These are phyloP conservation scores for Ischnura elegans DNA, from an alignment of 2,888 invertebrate genomes.

Conservation along the genomic window DNA sequence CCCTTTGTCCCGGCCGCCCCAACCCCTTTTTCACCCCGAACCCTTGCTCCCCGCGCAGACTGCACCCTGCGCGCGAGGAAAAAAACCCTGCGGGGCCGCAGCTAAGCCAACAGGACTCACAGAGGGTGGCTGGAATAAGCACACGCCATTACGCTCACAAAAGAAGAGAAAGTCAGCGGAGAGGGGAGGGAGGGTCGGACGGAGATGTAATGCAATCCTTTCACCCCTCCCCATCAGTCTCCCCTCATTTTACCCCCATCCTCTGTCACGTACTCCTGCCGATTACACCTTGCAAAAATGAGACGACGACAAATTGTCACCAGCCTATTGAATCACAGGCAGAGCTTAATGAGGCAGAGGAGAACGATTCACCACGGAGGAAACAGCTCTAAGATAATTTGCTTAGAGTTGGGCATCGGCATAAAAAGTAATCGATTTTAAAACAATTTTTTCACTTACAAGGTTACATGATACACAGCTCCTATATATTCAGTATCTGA, in stretches of 20 bases:
- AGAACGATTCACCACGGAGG: too few species aligned
- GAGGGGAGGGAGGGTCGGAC: too few species aligned
- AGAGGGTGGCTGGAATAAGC: neutral
- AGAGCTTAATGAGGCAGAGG: too few species aligned
- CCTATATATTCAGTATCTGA: too few species aligned
- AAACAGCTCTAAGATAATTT: too few species aligned
- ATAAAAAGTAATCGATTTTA: too few species aligned
- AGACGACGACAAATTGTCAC: too few species aligned
- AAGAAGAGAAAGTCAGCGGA: constrained; percentile 31
- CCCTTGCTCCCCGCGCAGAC: neutral
- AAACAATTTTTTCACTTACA: too few species aligned
- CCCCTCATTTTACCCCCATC: neutral
- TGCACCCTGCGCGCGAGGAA: neutral
- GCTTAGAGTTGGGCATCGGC: too few species aligned
- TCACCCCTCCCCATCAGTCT: neutral
- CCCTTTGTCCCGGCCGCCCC: neutral
- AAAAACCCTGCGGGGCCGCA: constrained; percentile 2
- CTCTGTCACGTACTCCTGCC: neutral
- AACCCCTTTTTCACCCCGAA: neutral
- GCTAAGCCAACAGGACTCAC: neutral
- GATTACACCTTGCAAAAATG: too few species aligned
- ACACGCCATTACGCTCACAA: constrained; percentile 20
- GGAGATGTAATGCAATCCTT: neutral
- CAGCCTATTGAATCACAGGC: too few species aligned
- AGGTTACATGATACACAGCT: too few species aligned